A percentile compares a stretch with the other conserved stretches of the same genome.
Evolutionary conservation across 2,113 vertebrate species (phyloP).

Genomic region (Cervus canadensis): DNA sequence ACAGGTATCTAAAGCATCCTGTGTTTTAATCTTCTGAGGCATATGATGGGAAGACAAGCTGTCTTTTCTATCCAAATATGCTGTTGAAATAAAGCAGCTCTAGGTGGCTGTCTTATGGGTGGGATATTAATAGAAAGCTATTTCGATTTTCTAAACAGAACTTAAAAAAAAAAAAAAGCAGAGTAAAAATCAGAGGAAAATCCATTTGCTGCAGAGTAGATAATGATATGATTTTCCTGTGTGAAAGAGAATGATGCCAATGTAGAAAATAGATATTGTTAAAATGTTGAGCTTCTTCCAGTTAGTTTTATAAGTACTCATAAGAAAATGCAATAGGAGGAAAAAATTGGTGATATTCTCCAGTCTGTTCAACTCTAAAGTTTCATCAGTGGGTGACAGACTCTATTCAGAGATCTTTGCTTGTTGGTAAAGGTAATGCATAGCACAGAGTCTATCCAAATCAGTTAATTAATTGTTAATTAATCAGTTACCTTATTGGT

Average conservation of each 20-base stretch:
- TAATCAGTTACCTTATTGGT: background rate
- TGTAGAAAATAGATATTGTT: background rate
- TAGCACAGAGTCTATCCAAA: background rate
- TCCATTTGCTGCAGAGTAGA: background rate
- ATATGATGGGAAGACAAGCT: background rate
- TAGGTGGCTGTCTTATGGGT: background rate
- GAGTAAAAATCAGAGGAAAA: background rate
- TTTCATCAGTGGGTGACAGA: background rate
- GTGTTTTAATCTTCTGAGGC: slow-evolving; percentile 2
- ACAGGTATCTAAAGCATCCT: background rate
- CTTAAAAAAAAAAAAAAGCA: too few relatives aligned
- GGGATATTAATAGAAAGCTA: background rate
- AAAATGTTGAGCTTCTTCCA: background rate
- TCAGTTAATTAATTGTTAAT: background rate
- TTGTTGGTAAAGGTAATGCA: background rate
- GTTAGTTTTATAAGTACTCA: background rate
- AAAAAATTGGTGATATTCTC: background rate
- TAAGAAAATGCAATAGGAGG: background rate
- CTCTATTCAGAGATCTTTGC: background rate
- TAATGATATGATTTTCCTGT: background rate
- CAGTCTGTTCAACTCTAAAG: background rate
- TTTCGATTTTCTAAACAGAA: background rate
- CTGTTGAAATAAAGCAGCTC: background rate
- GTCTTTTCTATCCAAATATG: background rate
- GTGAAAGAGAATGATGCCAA: background rate